Evolutionary conservation across 2,888 invertebrate genomes (phyloP), one percentile per base, ranked within the genome.

Genomic region (Oxyteleia sp.): DNA sequence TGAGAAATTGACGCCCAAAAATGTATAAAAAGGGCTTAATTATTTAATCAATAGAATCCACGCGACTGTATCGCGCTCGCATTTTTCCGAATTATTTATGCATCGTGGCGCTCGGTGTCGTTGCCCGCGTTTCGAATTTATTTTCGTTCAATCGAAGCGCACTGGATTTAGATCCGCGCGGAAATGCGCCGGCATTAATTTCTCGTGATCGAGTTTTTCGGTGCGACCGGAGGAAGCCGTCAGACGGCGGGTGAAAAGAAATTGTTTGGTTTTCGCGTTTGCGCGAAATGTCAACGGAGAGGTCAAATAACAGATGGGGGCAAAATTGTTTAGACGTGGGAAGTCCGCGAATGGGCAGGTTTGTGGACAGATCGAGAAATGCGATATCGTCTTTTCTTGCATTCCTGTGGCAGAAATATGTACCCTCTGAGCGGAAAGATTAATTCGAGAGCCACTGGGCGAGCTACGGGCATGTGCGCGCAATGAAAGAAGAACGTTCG

Each of bases 361-460:
- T 75, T 82, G 82, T 76, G 64, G 75, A 82, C 82, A 82, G 82
- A 82, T 82, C 71, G 66, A 82, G 76, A 76, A 82, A 82, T 26
- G 66, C 35, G 82, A 82, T 82, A 82, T 72, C 66, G 61, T 71
- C 71, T 63, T 76, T 59, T 61, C 49, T 49, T 32, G 51, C 45
- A 45, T 64, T 32, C 32, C 38, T 7, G 20, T 26, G 20, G 41
- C 7, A 16, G 32, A 51, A 59, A 51, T 38, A 53, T 53, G 18
- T 45, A 18, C 63, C 32, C 49, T 47, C 63, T 16, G 47, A 20
- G 16, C 23, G 41, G 29, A 41, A 64, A 57, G 47, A 75, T 64
- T 64, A 75, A 75, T 75, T 64, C 18, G 20, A 69, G 13, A 45
- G 68, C 10, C 51, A 45, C 18, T 18, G 16, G 3, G 13, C 35